phyloP scores from a whole-genome alignment of 1,140 invertebrate species.

The Tetramorium simillimum region DNA sequence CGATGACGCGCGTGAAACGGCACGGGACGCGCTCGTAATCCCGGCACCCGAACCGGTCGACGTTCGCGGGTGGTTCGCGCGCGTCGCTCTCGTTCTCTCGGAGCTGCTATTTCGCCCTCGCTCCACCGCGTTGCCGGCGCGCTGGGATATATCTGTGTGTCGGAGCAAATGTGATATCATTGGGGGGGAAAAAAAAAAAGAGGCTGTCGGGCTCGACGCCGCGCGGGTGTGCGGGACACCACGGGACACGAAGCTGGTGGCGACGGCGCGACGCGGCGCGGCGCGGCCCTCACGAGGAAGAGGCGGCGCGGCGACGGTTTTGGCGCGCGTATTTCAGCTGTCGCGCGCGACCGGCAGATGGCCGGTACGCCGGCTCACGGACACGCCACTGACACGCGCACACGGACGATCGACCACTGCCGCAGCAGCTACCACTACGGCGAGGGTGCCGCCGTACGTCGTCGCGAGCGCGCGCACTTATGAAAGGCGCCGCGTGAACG shows the following conservation, averaged over 20 bases:
- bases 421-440: no score
- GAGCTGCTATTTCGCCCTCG: no score
- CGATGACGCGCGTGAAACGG: background rate
- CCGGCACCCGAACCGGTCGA: background rate
- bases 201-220: background rate
- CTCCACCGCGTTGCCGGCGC: no score
- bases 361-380: conserved; percentile 70
- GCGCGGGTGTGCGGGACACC: conserved; percentile 48
- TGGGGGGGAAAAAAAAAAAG: no score
- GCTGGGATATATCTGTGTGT: background rate
- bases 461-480: conserved; percentile 8
- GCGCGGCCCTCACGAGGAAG: conserved; percentile 13
- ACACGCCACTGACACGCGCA: background rate
- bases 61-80: background rate
- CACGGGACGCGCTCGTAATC: conserved; percentile 7
- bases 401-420: background rate
- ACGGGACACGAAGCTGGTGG: conserved; percentile 43
- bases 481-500: background rate
- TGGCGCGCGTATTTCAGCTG: conserved; percentile 75
- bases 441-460: conserved; percentile 20
- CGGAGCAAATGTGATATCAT: background rate
- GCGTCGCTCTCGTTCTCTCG: no score
- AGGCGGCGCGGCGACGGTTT: conserved; percentile 69
- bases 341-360: conserved; percentile 80
- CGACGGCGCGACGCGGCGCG: conserved; percentile 51